phyloP scores from a whole-genome alignment of 2,113 vertebrate genomes.

The Syngnathus typhle region DNA sequence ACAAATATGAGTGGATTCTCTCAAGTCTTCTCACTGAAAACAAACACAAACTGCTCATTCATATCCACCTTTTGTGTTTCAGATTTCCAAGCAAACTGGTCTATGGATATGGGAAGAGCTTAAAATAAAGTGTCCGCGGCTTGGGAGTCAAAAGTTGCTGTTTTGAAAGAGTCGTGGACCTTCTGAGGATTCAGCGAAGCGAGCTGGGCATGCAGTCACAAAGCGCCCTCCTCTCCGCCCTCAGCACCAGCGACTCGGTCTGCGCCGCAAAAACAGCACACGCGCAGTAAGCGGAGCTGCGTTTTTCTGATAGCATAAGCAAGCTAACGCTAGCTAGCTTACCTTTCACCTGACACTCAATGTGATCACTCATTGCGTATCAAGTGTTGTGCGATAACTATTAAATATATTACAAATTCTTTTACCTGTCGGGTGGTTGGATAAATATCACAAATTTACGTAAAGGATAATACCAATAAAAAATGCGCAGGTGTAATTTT shows the following conservation, averaged over 20 bases:
- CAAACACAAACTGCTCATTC: background rate
- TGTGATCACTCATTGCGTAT: no score
- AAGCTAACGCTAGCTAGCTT: background rate
- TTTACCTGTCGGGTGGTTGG: no score
- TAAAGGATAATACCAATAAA: no score
- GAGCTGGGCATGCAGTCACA: constrained; percentile 83
- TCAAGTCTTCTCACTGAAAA: background rate
- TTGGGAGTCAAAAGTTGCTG: constrained; percentile 21
- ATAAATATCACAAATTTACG: no score
- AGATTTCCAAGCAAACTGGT: constrained; percentile 12
- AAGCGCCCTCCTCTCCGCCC: constrained; percentile 83
- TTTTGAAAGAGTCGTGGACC: background rate
- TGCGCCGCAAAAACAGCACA: constrained; percentile 46
- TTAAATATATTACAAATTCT: no score
- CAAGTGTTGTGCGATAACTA: no score
- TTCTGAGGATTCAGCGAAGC: constrained; percentile 64
- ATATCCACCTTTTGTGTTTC: no score
- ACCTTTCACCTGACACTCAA: no score
- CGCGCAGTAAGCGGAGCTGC: background rate
- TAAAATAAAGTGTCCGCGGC: constrained; percentile 58
- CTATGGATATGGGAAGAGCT: constrained; percentile 16
- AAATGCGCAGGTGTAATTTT: no score
- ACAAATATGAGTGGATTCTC: background rate
- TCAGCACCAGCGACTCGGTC: constrained; percentile 87
- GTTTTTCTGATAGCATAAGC: background rate